Conservation (phyloP, 1,140 invertebrate genomes). For the Temnothorax longispinosus region DNA sequence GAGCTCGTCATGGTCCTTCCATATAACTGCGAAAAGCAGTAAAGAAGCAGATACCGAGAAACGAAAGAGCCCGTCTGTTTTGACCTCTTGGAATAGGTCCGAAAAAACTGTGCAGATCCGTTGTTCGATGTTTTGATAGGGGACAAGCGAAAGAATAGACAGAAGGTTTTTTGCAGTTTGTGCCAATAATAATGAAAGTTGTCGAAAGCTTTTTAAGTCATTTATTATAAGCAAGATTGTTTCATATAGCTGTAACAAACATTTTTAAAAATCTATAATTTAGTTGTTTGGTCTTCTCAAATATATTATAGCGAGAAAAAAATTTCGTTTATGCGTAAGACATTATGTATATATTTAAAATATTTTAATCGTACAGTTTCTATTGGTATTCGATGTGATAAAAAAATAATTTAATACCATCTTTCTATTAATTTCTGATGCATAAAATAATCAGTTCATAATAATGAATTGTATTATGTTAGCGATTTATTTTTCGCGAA, state of each 20-base stretch:
- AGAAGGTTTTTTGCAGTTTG: not conserved
- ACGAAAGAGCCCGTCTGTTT: not conserved
- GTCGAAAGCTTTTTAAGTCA: not conserved
- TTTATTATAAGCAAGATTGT: not conserved
- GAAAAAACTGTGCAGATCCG: not conserved
- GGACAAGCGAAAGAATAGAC: constrained; percentile 4
- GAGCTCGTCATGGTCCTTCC: not conserved
- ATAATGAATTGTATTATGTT: not conserved
- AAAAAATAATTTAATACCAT: not conserved
- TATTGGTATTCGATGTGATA: not conserved
- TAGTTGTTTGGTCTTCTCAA: not conserved
- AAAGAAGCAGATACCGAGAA: not conserved
- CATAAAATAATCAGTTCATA: not conserved
- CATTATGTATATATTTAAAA: not conserved
- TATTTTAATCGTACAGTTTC: not conserved
- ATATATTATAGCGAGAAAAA: not conserved
- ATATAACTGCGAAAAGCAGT: not conserved
- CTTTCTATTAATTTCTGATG: not conserved
- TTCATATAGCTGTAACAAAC: not conserved
- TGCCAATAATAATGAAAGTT: not conserved
- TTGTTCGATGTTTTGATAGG: not conserved
- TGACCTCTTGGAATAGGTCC: not conserved
- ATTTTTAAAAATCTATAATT: not conserved
- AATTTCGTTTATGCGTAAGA: not conserved
- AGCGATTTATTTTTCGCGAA: not conserved